phyloP scores from a whole-genome alignment of 2,113 vertebrate species.

The Telmatochromis sp. region DNA sequence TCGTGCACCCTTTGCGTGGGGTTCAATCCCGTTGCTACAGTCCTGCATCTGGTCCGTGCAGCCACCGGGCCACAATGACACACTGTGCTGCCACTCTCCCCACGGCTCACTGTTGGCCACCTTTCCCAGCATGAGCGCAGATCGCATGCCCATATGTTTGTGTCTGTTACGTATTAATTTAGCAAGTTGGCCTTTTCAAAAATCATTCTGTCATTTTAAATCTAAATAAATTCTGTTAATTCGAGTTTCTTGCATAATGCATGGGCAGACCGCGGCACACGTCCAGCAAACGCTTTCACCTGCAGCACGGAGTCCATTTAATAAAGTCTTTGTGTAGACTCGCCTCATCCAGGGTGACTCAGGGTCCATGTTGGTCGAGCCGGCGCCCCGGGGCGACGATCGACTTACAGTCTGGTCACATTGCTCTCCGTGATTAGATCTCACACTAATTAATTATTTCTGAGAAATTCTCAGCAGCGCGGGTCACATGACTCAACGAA shows the following conservation, averaged over 20 bases:
- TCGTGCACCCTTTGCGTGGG: background rate
- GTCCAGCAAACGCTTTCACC: background rate
- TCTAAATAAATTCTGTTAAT: background rate
- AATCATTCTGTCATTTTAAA: background rate
- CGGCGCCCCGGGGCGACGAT: background rate
- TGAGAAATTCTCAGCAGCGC: background rate
- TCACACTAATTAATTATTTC: background rate
- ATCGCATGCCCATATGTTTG: background rate
- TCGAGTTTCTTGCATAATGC: background rate
- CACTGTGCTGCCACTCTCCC: conserved; percentile 29
- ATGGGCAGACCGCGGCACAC: background rate
- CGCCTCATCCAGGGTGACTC: background rate
- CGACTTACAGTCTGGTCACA: background rate
- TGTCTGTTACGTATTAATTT: background rate
- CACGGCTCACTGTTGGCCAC: background rate
- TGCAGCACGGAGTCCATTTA: background rate
- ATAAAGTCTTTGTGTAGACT: background rate
- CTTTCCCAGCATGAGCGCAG: background rate
- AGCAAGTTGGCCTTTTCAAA: background rate
- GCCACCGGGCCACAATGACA: background rate
- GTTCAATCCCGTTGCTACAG: background rate
- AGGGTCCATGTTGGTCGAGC: background rate
- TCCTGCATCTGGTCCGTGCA: conserved; percentile 4
- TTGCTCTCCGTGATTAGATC: conserved; percentile 2
- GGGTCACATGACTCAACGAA: background rate